A percentile compares a stretch with the other conserved stretches of the same genome.
Evolutionary conservation across 2,113 vertebrate genomes (phyloP).

Genomic region (Bos javanicus): DNA sequence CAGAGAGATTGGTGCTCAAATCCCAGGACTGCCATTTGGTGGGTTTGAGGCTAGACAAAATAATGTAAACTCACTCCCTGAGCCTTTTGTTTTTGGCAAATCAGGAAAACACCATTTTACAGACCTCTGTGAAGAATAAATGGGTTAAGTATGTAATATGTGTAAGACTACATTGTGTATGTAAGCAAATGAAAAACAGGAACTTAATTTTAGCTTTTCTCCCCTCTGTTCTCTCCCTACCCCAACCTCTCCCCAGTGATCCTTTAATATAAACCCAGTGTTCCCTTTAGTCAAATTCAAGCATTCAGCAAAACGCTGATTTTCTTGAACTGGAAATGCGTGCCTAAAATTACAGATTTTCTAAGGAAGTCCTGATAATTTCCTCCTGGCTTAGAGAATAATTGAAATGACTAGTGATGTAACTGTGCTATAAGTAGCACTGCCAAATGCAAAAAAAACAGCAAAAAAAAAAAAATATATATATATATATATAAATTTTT

Average conservation of each 20-base stretch:
- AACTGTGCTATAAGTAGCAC: not conserved
- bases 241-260: not conserved
- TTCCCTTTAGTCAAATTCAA: conserved; percentile 3
- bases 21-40: not conserved
- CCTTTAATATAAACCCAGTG: not conserved
- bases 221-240: not conserved
- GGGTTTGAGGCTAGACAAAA: not conserved
- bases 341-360: not conserved
- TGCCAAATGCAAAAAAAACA: not conserved
- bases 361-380: not conserved
- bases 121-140: conserved; percentile 6
- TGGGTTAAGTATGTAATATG: not conserved
- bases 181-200: not conserved
- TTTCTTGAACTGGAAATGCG: not conserved
- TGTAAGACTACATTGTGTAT: not conserved
- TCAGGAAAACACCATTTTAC: not conserved
- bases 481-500: fast-evolving
- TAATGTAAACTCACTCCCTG: not conserved
- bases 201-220: not conserved
- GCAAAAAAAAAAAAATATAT: not conserved
- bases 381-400: not conserved
- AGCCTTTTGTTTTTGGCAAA: not conserved
- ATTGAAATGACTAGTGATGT: not conserved
- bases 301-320: not conserved
- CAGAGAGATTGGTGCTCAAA: not conserved